Base-by-base conservation (phyloP, 1,140 invertebrate genomes). In the Phocides pigmalion region DNA sequence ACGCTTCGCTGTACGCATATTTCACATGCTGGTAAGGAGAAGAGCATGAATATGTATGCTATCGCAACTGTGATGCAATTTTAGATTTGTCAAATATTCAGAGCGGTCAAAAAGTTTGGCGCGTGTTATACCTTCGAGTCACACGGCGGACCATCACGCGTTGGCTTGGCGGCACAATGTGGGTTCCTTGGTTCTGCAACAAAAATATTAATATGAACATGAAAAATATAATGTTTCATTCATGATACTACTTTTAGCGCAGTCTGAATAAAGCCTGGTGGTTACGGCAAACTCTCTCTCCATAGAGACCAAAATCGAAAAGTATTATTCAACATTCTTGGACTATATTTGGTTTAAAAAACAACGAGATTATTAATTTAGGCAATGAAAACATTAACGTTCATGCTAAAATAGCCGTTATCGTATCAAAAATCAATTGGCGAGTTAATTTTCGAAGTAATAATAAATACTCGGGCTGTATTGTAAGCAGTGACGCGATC, bases 81-180 rank as follows among this genome's bases (percentile, higher is more conserved):
- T 28, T 28, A 28, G 25, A 8, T 8, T 28, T 28, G 5, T 28
- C 4, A 8, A 28, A n/a, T n/a, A 11, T 35, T 35, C 32, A 35
- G 32, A 35, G 32, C 32, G 32, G 32, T 12, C 32, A n/a, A 3
- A 35, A 35, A 1, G 11, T n/a, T 35, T 35, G 32, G 11, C 32
- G 32, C 8, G n/a, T n/a, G 11, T n/a, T 35, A 35, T 35, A 95
- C 92, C 95, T 95, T 74, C 95, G 92, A 8, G 94, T 95, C 0
- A 96, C 94, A 46, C 95, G 93, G 56, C 95, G 92, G 1, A 95
- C 93, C 94, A 94, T 94, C 0, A 94, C 91, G 14, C 92, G 82
- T 58, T 93, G 92, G 20, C 82, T 92, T 0, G 86, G 62, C 0
- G 75, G 66, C 61, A 82, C 66, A 12, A 89, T 76, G 19, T 83